Percentiles rank a stretch among this genome's conserved stretches.
Evolutionary conservation across 2,797 vertebrate species (phyloP).

Genomic region (Lepidocolaptes lacrymiger): DNA sequence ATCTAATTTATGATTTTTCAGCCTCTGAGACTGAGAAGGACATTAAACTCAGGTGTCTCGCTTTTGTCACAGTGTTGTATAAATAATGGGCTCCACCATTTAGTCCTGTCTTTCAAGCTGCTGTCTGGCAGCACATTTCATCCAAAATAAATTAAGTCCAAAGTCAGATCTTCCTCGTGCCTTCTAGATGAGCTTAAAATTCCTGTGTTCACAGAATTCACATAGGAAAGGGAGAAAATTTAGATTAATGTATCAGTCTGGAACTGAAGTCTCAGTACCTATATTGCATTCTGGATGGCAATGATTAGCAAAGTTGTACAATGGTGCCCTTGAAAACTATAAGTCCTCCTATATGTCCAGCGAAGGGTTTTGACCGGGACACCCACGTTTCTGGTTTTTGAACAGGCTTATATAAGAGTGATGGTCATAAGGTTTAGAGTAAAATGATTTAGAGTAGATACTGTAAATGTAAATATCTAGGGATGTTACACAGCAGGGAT

Average conservation of each 20-base stretch:
- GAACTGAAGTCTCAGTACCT: not conserved
- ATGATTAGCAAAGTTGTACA: not conserved
- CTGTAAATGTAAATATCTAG: not conserved
- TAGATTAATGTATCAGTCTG: not conserved
- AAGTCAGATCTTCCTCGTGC: not conserved
- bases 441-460: not conserved
- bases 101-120: not conserved
- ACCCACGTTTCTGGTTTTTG: not conserved
- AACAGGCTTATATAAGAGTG: not conserved
- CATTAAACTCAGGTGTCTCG: not conserved
- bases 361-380: not conserved
- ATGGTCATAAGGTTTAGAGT: not conserved
- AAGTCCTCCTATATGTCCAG: not conserved
- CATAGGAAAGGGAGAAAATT: not conserved
- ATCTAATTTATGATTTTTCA: not conserved
- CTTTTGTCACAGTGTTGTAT: not conserved
- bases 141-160: not conserved
- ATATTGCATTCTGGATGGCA: not conserved
- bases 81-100: not conserved
- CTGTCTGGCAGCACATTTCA: not conserved
- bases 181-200: not conserved
- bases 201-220: not conserved
- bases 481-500: not conserved
- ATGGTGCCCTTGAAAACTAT: not conserved
- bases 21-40: not conserved